phyloP scores from a whole-genome alignment of 1,140 invertebrate genomes.

The Achatina immaculata region DNA sequence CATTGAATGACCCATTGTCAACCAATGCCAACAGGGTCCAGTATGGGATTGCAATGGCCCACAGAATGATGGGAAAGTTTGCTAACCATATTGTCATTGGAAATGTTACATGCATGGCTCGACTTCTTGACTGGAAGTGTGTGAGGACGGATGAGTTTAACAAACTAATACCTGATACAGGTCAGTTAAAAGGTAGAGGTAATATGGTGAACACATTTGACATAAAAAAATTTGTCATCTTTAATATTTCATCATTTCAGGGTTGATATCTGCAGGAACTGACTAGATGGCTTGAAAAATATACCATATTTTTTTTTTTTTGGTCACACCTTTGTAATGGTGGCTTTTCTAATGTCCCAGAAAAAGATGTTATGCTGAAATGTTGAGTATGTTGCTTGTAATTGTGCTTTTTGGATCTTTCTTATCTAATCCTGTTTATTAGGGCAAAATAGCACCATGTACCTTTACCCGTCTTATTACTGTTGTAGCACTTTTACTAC shows the following conservation, averaged over 20 bases:
- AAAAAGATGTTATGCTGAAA: too few species aligned
- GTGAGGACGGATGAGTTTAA: conserved; percentile 62
- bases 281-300: background rate
- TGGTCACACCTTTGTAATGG: too few species aligned
- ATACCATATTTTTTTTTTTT: background rate
- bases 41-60: conserved; percentile 67
- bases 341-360: too few species aligned
- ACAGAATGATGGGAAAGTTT: conserved; percentile 63
- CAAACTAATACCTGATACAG: conserved; percentile 60
- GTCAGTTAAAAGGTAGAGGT: conserved; percentile 41
- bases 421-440: too few species aligned
- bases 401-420: too few species aligned
- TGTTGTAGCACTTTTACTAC: too few species aligned
- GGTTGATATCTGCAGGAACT: too few species aligned
- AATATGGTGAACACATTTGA: background rate
- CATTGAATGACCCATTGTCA: conserved; percentile 57
- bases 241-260: background rate
- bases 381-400: too few species aligned
- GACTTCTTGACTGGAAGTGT: conserved; percentile 68
- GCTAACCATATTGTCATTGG: conserved; percentile 55
- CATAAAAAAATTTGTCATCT: background rate
- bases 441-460: too few species aligned
- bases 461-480: too few species aligned
- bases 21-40: conserved; percentile 66
- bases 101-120: conserved; percentile 51